These are phyloP conservation scores for Machimus rusticus DNA, from an alignment of 2,888 invertebrate genomes.

Conservation along the genomic window DNA sequence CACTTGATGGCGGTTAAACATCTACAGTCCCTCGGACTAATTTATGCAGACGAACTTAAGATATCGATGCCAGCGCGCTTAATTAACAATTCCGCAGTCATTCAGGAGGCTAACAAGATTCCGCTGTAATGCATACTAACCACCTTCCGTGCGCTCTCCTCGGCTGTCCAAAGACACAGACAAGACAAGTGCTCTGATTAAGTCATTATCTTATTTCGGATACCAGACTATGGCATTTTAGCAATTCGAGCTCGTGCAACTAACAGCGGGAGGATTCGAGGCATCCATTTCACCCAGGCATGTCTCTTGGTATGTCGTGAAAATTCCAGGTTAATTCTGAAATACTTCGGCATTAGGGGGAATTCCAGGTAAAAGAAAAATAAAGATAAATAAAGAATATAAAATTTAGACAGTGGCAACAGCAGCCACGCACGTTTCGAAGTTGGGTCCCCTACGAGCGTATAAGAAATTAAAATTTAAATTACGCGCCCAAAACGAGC, in stretches of 20 bases:
- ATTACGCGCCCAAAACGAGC: neutral
- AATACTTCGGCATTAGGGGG: neutral
- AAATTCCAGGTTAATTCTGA: slow-evolving; percentile 2
- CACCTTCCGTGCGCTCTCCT: neutral
- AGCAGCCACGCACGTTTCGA: neutral
- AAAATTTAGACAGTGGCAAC: neutral
- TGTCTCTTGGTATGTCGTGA: neutral
- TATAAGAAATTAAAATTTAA: slow-evolving; percentile 20
- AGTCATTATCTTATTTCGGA: slow-evolving; percentile 39
- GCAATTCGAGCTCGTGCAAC: neutral
- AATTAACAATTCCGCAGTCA: slow-evolving; percentile 12
- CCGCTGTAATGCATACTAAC: slow-evolving; percentile 29
- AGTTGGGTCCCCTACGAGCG: neutral
- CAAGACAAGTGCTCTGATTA: slow-evolving; percentile 38
- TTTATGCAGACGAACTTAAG: neutral
- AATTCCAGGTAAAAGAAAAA: neutral
- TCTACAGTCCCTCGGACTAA: neutral
- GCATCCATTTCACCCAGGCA: neutral
- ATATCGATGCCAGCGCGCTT: slow-evolving; percentile 8
- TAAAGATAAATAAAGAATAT: neutral
- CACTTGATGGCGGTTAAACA: neutral
- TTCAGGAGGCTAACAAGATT: neutral
- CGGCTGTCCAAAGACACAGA: neutral
- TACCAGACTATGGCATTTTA: slow-evolving; percentile 11
- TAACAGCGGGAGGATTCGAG: neutral